Conservation (phyloP, 2,113 vertebrate species). For the Podarcis raffonei region DNA sequence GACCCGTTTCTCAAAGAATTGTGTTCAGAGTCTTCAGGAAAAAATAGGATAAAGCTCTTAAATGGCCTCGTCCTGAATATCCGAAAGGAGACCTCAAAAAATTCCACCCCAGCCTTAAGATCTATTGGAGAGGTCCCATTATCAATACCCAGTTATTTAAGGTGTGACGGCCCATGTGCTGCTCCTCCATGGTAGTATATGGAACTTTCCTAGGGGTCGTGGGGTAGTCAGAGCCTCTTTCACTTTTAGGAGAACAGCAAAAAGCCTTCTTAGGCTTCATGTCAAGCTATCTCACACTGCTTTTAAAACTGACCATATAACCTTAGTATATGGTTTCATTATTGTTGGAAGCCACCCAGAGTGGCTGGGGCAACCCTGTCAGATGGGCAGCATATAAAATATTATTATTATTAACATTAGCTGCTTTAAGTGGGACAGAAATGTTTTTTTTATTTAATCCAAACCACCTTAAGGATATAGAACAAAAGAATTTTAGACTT, state of each 20-base stretch:
- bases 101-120: too few relatives aligned
- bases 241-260: not conserved
- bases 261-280: not conserved
- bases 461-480: not conserved
- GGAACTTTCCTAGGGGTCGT: not conserved
- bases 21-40: too few relatives aligned
- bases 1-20: too few relatives aligned
- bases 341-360: too few relatives aligned
- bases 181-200: not conserved
- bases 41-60: too few relatives aligned
- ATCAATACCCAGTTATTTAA: too few relatives aligned
- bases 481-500: not conserved
- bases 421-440: not conserved
- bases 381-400: too few relatives aligned
- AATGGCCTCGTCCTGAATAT: too few relatives aligned
- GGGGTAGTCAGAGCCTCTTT: not conserved
- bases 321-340: not conserved
- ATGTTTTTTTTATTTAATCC: not conserved
- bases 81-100: too few relatives aligned
- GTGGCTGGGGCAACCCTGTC: too few relatives aligned
- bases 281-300: not conserved
- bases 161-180: too few relatives aligned
- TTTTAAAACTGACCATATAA: not conserved
- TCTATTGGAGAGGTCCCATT: too few relatives aligned
- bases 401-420: not conserved